phyloP scores from a whole-genome alignment of 2,113 vertebrate species.

The Telmatochromis brachygnathus region DNA sequence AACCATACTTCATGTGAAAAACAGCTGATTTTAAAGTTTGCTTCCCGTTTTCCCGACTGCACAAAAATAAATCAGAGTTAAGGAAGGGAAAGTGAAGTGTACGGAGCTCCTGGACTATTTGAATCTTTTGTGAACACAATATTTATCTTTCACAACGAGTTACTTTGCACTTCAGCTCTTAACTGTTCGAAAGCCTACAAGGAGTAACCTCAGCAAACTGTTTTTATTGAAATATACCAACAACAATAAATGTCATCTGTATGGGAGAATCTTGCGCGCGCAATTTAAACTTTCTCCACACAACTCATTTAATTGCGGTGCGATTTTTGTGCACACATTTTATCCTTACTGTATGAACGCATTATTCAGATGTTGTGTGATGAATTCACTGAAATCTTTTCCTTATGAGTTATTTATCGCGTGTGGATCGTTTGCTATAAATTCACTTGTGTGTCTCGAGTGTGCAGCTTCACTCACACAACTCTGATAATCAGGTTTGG shows the following conservation, averaged over 20 bases:
- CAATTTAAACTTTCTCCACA: not conserved
- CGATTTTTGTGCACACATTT: fast-evolving
- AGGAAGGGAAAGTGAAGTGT: not conserved
- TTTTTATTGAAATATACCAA: not conserved
- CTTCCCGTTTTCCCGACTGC: not conserved
- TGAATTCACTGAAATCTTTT: not conserved
- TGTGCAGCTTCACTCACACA: not conserved
- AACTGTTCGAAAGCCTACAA: not conserved
- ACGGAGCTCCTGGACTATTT: not conserved
- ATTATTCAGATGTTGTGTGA: fast-evolving
- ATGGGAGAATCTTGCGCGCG: fast-evolving
- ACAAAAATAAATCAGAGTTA: not conserved
- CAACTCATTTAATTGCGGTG: fast-evolving
- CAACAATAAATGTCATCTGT: not conserved
- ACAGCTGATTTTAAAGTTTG: not conserved
- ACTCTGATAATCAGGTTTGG: not conserved
- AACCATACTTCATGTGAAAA: fast-evolving
- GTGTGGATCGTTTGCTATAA: not conserved
- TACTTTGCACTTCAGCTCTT: not conserved
- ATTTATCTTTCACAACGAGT: not conserved
- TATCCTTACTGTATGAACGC: fast-evolving
- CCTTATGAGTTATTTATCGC: fast-evolving
- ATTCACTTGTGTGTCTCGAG: not conserved
- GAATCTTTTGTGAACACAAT: not conserved
- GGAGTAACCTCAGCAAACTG: not conserved